Base-by-base conservation (phyloP, 1,140 invertebrate species). In the Drosophila ambigua region DNA sequence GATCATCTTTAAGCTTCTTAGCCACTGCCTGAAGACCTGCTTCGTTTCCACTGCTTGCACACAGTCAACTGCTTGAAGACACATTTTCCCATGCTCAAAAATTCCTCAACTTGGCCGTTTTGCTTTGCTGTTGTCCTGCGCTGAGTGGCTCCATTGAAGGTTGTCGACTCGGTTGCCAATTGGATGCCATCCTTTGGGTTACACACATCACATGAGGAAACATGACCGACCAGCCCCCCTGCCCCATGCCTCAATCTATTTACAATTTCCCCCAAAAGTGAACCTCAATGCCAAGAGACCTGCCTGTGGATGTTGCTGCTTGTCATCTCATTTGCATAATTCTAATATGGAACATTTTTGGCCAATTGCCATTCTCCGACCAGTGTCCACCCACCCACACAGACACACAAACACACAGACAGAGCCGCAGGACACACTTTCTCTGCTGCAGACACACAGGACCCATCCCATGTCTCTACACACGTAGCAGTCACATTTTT, bases 261-360 rank as follows among this genome's bases (percentile, higher is more conserved):
- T 39, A 39, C 11, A 39, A 39, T 39, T 39, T 39, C 4, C 35
- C 24, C 24, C 11, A 28, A 58, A 57, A 45, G 26, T 28, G 51
- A 59, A 16, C 51, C 64, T 49, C 44, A 57, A 49, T 28, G 31
- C 9, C 31, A 35, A 11, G 31, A 4, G 20, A 20, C 64, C 64
- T 69, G 66, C 51, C 53, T 54, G 15, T 73, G 50, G 52, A 57
- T 57, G 68, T 64, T 39, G 59, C 28, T 35, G 13, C 28, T 28
- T 54, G 39, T 35, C 58, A 63, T 39, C 81, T 82, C 63, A 88
- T 88, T 88, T 88, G 84, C 83, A 88, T 88, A 88, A 88, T 88
- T 88, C 84, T 79, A 83, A 89, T 88, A 89, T 89, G 79, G 72
- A 80, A 82, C 80, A 88, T 85, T 80, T 85, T 81, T 72, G 67